Percentiles rank a stretch among this genome's conserved stretches.
phyloP scores from a whole-genome alignment of 2,888 invertebrate species.

The Carpatolechia fugitivella region DNA sequence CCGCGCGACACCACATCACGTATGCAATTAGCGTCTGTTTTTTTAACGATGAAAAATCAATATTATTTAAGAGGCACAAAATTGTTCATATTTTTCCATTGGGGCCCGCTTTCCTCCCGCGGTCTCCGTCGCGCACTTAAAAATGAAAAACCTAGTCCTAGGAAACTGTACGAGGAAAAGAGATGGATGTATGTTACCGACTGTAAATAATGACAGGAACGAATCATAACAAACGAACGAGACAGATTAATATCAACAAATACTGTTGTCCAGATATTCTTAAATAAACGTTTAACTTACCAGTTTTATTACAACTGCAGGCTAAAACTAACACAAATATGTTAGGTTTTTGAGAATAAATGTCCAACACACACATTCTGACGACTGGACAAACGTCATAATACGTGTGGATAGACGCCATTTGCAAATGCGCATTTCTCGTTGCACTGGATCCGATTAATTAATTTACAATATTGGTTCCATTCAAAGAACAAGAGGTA shows the following conservation, averaged over 20 bases:
- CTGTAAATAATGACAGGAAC: conserved; percentile 72
- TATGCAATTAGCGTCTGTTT: conserved; percentile 65
- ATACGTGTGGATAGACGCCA: conserved; percentile 50
- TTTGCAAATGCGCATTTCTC: conserved; percentile 47
- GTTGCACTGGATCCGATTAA: background rate
- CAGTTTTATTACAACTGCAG: conserved; percentile 26
- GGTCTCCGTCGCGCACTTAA: conserved; percentile 63
- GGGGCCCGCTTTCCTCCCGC: conserved; percentile 56
- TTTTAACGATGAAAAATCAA: conserved; percentile 76
- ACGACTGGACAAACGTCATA: conserved; percentile 55
- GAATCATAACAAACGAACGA: conserved; percentile 73
- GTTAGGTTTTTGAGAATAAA: conserved; percentile 46
- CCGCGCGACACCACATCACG: conserved; percentile 51
- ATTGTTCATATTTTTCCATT: conserved; percentile 75
- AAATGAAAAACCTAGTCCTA: conserved; percentile 74
- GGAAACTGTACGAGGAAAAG: conserved; percentile 65
- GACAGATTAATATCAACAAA: conserved; percentile 38
- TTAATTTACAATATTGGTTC: too few species aligned
- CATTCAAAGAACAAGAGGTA: too few species aligned
- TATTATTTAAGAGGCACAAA: conserved; percentile 72
- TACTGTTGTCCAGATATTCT: background rate
- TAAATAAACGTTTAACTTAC: conserved; percentile 27
- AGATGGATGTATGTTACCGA: conserved; percentile 63
- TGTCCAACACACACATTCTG: conserved; percentile 54
- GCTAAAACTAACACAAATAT: conserved; percentile 30